These are phyloP conservation scores for Rhaphigaster nebulosa DNA, from an alignment of 2,888 invertebrate species.

Conservation along the genomic window DNA sequence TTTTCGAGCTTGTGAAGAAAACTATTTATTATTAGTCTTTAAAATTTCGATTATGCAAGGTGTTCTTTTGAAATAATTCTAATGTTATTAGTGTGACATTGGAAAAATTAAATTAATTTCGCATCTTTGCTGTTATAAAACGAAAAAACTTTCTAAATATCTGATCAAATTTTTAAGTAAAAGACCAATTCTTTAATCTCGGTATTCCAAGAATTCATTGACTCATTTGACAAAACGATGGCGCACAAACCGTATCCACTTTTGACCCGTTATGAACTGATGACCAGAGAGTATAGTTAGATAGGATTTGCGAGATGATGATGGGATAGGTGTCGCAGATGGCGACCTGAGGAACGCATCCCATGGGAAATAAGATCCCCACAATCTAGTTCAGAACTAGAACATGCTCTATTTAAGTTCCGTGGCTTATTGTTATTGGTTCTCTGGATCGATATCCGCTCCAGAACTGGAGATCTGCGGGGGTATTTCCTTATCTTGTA, in stretches of 20 bases:
- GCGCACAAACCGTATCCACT: not conserved
- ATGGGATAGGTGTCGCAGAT: slow-evolving; percentile 10
- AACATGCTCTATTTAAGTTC: slow-evolving; percentile 23
- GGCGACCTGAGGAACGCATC: not conserved
- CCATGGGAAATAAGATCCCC: not conserved
- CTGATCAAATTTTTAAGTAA: too few relatives aligned
- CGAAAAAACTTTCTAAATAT: too few relatives aligned
- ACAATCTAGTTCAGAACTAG: slow-evolving; percentile 4
- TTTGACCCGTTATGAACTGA: not conserved
- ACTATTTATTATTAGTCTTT: too few relatives aligned
- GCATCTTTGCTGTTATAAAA: too few relatives aligned
- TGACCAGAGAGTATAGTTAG: not conserved
- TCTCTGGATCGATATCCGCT: not conserved
- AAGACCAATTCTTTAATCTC: too few relatives aligned
- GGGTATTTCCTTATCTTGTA: not conserved
- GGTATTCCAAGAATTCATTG: too few relatives aligned
- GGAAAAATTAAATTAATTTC: too few relatives aligned
- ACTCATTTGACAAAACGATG: too few relatives aligned
- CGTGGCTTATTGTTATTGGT: not conserved
- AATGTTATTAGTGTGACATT: too few relatives aligned
- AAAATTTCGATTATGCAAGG: too few relatives aligned
- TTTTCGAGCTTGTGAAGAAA: too few relatives aligned
- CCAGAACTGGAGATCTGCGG: not conserved
- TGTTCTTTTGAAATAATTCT: too few relatives aligned
- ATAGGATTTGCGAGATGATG: not conserved